phyloP scores from a whole-genome alignment of 2,888 invertebrate genomes.

The Oscheius onirici region DNA sequence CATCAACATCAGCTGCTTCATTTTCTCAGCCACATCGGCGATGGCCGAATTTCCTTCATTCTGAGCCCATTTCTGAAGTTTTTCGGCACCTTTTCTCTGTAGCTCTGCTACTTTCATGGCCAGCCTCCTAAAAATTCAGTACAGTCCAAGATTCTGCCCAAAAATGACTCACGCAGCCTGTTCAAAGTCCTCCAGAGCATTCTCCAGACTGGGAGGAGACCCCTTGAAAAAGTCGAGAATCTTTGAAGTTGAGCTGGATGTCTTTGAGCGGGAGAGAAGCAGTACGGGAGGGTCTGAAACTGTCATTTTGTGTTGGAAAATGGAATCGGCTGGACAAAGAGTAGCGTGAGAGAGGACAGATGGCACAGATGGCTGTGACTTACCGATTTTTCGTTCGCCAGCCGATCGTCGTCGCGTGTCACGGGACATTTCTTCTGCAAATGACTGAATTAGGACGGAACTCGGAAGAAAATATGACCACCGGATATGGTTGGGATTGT shows the following conservation, averaged over 20 bases:
- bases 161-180: background rate
- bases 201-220: background rate
- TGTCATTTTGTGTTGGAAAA: background rate
- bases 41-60: background rate
- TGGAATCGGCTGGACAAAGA: background rate
- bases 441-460: background rate
- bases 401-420: constrained; percentile 1
- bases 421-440: background rate
- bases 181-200: background rate
- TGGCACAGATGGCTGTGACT: background rate
- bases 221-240: background rate
- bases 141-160: too few species aligned
- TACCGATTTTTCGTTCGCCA: background rate
- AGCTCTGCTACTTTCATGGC: background rate
- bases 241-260: background rate
- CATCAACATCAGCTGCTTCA: background rate
- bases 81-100: constrained; percentile 1
- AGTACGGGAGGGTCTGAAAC: constrained; percentile 3
- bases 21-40: background rate
- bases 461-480: background rate
- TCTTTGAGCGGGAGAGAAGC: background rate
- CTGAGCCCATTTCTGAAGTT: constrained; percentile 1
- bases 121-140: background rate
- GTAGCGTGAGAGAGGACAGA: background rate
- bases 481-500: background rate